phyloP scores from a whole-genome alignment of 2,113 vertebrate species.

The Noturus placidus region DNA sequence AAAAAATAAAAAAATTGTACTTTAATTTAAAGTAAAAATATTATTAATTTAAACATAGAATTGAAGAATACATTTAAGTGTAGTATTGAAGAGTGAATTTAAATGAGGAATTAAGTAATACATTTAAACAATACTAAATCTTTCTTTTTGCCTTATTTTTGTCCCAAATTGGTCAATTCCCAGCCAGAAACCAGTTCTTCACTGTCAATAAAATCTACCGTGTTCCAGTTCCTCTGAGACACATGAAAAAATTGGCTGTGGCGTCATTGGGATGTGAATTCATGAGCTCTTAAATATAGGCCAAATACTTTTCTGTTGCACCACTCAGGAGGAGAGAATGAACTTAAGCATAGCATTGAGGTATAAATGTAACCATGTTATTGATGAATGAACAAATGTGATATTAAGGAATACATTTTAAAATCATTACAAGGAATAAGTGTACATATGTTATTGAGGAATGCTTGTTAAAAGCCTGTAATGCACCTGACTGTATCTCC shows the following conservation, averaged over 20 bases:
- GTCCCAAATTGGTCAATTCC: not conserved
- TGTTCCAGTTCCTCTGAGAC: not conserved
- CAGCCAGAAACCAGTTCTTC: not conserved
- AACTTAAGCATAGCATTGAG: not conserved
- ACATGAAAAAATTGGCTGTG: not conserved
- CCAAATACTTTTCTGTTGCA: not conserved
- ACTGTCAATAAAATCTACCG: not conserved
- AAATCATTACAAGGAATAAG: not conserved
- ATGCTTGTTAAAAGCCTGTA: not conserved
- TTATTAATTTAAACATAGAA: not conserved
- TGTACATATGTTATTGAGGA: not conserved
- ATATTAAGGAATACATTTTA: not conserved
- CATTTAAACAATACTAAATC: not conserved
- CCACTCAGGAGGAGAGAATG: not conserved
- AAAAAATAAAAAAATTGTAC: not conserved
- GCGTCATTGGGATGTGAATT: not conserved
- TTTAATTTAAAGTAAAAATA: not conserved
- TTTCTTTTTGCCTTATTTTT: not conserved
- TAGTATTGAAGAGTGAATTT: not conserved
- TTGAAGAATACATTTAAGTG: not conserved
- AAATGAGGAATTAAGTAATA: not conserved
- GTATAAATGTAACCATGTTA: too few relatives aligned
- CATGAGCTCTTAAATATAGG: not conserved
- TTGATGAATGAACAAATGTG: not conserved
- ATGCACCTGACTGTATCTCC: constrained; percentile 23